Evolutionary conservation across 2,113 vertebrate genomes (phyloP), one percentile per base, ranked within the genome.

Genomic region (Numenius arquata): DNA sequence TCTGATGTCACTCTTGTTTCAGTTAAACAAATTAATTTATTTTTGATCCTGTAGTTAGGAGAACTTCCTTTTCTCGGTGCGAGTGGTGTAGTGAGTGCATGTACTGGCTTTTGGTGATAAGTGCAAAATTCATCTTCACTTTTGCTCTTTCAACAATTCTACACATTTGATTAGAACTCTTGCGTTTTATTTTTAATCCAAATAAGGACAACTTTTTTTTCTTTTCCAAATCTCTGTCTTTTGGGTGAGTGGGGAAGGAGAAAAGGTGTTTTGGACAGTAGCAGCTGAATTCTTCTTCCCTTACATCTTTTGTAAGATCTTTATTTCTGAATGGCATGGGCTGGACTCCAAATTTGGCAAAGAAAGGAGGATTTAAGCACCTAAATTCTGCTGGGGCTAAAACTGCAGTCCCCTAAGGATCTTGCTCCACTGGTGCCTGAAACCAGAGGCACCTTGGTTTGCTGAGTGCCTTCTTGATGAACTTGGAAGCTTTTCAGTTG

Each of bases 401-500:
- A 93, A 38, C 45, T 96, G 41, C 71, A 73, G 10, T 88, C 70
- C 62, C 58, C 32, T 41, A 32, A 93, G 66, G 6, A 1, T 85
- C 66, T 82, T 85, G 30, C 53, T 96, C 63, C 67, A 66, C 29
- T 62, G 74, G 20, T 89, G 66, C 81, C 58, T 89, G 73, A 66
- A 88, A 79, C 36, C 76, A 66, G 66, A 94, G 45, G 62, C 71
- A 70, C 36, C 71, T 89, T 47, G n/a, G 29, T 91, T 59, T 78
- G 43, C 63, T 8, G 52, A 63, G 65, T 68, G 56, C 58, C 43
- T 82, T 78, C 63, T n/a, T 70, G 48, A 79, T 82, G 45, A 88
- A 89, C 58, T 85, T 93, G 89, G 89, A 96, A 89, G 85, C 53
- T 91, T 91, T 96, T 82, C 91, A 89, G 36, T 88, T 95, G 77